Percentiles rank a stretch among this genome's conserved stretches.
phyloP scores from a whole-genome alignment of 2,113 vertebrate species.

The Barnardius zonarius region DNA sequence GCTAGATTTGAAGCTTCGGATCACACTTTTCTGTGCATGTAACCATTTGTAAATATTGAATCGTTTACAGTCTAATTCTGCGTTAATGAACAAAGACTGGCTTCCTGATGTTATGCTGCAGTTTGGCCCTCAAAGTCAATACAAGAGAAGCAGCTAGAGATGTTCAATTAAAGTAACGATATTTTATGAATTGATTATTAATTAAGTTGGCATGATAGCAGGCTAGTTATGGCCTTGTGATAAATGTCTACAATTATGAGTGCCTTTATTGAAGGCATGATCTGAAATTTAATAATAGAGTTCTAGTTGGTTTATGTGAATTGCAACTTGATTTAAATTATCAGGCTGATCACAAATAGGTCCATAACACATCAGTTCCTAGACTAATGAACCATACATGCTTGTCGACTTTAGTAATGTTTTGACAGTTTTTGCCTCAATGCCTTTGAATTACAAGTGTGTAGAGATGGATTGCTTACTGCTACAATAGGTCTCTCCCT shows the following conservation, averaged over 20 bases:
- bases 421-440: slow-evolving; percentile 76
- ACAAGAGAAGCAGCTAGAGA: not conserved
- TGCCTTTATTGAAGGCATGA: not conserved
- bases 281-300: slow-evolving; percentile 58
- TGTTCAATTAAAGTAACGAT: slow-evolving; percentile 34
- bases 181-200: slow-evolving; percentile 63
- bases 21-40: not conserved
- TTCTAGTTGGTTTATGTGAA: slow-evolving; percentile 44
- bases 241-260: slow-evolving; percentile 15
- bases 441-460: slow-evolving; percentile 70
- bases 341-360: slow-evolving; percentile 66
- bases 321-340: slow-evolving; percentile 69
- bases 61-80: slow-evolving; percentile 2
- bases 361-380: slow-evolving; percentile 65
- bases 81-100: not conserved
- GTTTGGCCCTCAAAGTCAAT: slow-evolving; percentile 3
- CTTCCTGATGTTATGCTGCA: not conserved
- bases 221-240: not conserved
- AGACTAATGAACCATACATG: slow-evolving; percentile 73
- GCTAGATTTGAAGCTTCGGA: not conserved
- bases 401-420: slow-evolving; percentile 67
- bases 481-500: slow-evolving; percentile 41
- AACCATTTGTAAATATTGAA: not conserved
- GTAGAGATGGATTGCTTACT: slow-evolving; percentile 45
- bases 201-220: not conserved